A percentile compares a stretch with the other conserved stretches of the same genome.
These are phyloP conservation scores for Drosophila guanche DNA, from an alignment of 1,140 invertebrate species.

Conservation along the genomic window DNA sequence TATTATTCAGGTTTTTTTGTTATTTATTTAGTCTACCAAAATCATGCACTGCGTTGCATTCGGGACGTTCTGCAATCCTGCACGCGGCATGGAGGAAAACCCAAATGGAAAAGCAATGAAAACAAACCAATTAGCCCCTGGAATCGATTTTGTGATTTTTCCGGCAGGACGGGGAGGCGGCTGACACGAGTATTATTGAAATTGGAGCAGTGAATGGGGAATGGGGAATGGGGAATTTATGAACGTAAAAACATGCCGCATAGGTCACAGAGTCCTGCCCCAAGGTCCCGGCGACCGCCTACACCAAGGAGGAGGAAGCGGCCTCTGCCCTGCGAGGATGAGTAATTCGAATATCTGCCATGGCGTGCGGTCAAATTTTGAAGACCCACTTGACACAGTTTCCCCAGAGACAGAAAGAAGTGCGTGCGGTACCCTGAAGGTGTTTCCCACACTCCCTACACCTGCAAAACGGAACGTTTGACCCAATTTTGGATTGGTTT, in stretches of 20 bases:
- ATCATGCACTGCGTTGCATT: slow-evolving; percentile 26
- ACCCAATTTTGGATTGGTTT: slow-evolving; percentile 63
- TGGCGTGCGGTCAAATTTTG: slow-evolving; percentile 55
- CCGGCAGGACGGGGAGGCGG: slow-evolving; percentile 9
- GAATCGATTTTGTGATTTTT: slow-evolving; percentile 68
- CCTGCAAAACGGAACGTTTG: slow-evolving; percentile 14
- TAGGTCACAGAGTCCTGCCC: slow-evolving; percentile 32
- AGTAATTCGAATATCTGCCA: slow-evolving; percentile 55
- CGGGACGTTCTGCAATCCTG: slow-evolving; percentile 27
- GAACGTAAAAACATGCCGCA: slow-evolving; percentile 29
- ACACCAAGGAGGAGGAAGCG: not conserved
- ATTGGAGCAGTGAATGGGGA: slow-evolving; percentile 5
- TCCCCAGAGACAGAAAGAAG: slow-evolving; percentile 30
- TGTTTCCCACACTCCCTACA: not conserved
- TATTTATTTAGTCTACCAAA: slow-evolving; percentile 48
- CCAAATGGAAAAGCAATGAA: slow-evolving; percentile 18
- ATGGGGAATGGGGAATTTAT: slow-evolving; percentile 8
- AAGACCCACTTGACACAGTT: slow-evolving; percentile 69
- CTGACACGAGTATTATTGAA: slow-evolving; percentile 19
- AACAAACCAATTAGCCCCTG: slow-evolving; percentile 59
- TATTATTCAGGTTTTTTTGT: slow-evolving; percentile 18
- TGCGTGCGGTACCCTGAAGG: slow-evolving; percentile 52
- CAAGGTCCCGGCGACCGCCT: slow-evolving; percentile 47
- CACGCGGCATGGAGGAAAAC: not conserved
- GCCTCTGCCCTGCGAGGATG: slow-evolving; percentile 19